Conservation (phyloP, 2,113 vertebrate genomes). For the Passer montanus region DNA sequence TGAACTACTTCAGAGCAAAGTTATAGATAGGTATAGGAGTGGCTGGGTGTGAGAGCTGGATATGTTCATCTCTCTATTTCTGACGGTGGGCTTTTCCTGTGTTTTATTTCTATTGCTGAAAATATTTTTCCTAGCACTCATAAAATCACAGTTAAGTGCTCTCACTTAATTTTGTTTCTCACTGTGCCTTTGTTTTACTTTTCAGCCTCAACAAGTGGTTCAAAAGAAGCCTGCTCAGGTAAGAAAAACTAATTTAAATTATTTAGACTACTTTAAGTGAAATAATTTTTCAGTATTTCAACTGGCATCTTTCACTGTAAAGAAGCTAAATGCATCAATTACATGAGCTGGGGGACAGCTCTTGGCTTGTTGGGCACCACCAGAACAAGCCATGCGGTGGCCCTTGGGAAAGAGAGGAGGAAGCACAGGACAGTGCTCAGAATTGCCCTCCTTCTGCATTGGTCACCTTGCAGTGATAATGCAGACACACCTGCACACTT, state of each 20-base stretch:
- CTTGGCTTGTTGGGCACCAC: background rate
- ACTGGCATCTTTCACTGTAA: background rate
- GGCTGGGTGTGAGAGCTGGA: background rate
- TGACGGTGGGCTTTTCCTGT: background rate
- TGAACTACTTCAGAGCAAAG: background rate
- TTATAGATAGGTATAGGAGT: background rate
- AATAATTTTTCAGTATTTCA: background rate
- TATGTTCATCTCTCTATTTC: background rate
- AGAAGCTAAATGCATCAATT: background rate
- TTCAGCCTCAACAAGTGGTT: conserved; percentile 92
- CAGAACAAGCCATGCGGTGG: rapidly evolving
- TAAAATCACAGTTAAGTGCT: background rate
- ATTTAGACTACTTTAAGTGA: background rate
- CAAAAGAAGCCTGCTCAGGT: conserved; percentile 95
- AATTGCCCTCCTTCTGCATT: background rate
- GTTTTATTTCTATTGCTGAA: background rate
- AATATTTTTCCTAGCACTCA: background rate
- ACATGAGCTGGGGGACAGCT: background rate
- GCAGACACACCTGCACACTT: background rate
- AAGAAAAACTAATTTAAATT: conserved; percentile 48
- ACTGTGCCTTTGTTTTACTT: conserved; percentile 46
- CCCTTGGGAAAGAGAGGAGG: background rate
- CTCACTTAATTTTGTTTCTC: background rate
- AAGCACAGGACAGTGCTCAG: background rate
- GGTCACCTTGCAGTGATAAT: background rate